phyloP scores from a whole-genome alignment of 2,113 vertebrate species.

The Parotia lawesii region DNA sequence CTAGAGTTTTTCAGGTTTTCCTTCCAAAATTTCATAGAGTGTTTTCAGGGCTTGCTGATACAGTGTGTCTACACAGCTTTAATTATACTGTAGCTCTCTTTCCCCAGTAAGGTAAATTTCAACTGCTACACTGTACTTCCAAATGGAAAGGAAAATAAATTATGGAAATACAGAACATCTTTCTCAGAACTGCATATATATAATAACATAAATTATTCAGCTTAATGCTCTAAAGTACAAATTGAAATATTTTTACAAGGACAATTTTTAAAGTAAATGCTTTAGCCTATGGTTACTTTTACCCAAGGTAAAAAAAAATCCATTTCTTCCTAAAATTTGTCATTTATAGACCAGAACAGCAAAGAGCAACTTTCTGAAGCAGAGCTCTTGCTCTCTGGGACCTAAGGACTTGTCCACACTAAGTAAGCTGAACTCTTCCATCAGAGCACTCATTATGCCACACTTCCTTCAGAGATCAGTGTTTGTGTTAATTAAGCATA shows the following conservation, averaged over 20 bases:
- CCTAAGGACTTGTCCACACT: neutral
- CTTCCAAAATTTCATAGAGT: neutral
- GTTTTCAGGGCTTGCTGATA: neutral
- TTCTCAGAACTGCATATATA: neutral
- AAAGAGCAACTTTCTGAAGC: neutral
- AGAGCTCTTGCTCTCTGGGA: neutral
- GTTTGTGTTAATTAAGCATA: slow-evolving; percentile 35
- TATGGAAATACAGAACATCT: neutral
- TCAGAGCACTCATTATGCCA: neutral
- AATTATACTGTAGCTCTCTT: neutral
- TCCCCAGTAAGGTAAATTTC: neutral
- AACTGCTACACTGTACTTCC: neutral
- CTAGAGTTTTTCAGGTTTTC: neutral
- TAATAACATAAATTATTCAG: slow-evolving; percentile 13
- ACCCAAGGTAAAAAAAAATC: neutral
- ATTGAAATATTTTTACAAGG: neutral
- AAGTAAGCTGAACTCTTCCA: neutral
- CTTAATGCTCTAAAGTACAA: neutral
- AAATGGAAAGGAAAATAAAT: slow-evolving; percentile 15
- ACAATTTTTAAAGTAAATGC: neutral
- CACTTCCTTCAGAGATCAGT: neutral
- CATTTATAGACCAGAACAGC: neutral
- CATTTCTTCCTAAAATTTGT: neutral
- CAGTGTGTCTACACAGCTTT: neutral
- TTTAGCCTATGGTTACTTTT: neutral